A percentile compares a stretch with the other conserved stretches of the same genome.
phyloP scores from a whole-genome alignment of 2,888 invertebrate genomes.

The Drosophila leonis region DNA sequence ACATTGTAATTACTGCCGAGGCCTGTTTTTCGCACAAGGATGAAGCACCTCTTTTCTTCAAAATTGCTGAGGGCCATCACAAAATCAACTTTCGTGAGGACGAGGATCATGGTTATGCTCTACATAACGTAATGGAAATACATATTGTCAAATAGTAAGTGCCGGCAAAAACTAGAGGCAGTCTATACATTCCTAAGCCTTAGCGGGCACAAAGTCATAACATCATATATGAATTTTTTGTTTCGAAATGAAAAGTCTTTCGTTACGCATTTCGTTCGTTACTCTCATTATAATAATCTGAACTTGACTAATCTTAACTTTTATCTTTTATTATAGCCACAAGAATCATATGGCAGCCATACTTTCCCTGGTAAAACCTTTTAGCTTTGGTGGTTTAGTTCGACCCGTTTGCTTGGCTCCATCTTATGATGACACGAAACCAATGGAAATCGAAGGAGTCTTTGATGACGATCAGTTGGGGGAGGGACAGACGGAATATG shows the following conservation, averaged over 20 bases:
- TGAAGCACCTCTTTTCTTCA: background rate
- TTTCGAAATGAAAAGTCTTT: too few species aligned
- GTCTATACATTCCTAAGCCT: too few species aligned
- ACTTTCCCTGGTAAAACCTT: slow-evolving; percentile 53
- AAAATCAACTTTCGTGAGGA: background rate
- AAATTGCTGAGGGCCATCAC: slow-evolving; percentile 36
- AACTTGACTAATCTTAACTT: background rate
- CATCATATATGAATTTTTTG: too few species aligned
- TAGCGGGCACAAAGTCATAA: too few species aligned
- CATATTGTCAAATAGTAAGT: slow-evolving; percentile 39
- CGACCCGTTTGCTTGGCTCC: slow-evolving; percentile 56
- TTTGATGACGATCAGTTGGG: background rate
- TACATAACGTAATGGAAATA: slow-evolving; percentile 58
- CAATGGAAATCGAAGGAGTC: too few species aligned
- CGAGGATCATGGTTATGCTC: slow-evolving; percentile 24
- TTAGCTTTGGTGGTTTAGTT: slow-evolving; percentile 40
- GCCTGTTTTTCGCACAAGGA: background rate
- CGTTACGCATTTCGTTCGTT: too few species aligned
- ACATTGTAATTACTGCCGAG: slow-evolving; percentile 27
- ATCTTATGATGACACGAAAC: background rate
- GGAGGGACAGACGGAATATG: background rate
- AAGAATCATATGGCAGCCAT: slow-evolving; percentile 21
- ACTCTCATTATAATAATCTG: too few species aligned
- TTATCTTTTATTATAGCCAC: background rate
- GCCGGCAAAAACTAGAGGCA: background rate